A percentile compares a stretch with the other conserved stretches of the same genome.
Evolutionary conservation across 2,113 vertebrate genomes (phyloP).

Genomic region (Phalacrocorax pelagicus): DNA sequence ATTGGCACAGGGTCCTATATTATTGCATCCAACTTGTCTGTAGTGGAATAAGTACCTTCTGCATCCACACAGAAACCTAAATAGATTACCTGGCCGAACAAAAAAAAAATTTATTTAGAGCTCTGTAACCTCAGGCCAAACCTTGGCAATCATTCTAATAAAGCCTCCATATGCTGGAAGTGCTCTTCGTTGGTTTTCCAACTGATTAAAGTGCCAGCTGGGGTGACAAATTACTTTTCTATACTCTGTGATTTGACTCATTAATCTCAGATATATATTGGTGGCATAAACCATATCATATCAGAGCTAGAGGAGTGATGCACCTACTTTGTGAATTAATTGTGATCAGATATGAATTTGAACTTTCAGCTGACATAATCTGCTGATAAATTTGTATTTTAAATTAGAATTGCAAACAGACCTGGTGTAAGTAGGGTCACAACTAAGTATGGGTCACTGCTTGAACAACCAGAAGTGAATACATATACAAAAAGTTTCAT

Average conservation of each 20-base stretch:
- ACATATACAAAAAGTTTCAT: not conserved
- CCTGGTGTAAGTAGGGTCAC: not conserved
- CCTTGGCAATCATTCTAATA: constrained; percentile 1
- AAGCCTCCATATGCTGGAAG: not conserved
- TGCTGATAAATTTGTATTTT: not conserved
- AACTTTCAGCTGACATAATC: not conserved
- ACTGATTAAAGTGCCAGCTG: constrained; percentile 8
- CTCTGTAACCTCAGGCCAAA: not conserved
- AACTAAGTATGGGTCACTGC: not conserved
- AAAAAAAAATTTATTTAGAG: not conserved
- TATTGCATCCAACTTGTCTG: not conserved
- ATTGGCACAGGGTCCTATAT: not conserved
- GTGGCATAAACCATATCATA: not conserved
- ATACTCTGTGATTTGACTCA: not conserved
- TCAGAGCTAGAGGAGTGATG: not conserved
- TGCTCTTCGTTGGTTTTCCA: not conserved
- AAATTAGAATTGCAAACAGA: not conserved
- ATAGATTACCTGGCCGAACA: not conserved
- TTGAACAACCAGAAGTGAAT: not conserved
- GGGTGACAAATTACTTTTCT: constrained; percentile 19
- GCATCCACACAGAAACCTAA: not conserved
- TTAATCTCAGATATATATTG: not conserved
- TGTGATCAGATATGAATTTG: not conserved
- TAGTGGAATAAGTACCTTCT: not conserved
- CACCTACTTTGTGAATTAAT: not conserved